Percentiles rank a stretch among this genome's conserved stretches.
Evolutionary conservation across 2,113 vertebrate species (phyloP).

Genomic region (Apteryx mantelli): DNA sequence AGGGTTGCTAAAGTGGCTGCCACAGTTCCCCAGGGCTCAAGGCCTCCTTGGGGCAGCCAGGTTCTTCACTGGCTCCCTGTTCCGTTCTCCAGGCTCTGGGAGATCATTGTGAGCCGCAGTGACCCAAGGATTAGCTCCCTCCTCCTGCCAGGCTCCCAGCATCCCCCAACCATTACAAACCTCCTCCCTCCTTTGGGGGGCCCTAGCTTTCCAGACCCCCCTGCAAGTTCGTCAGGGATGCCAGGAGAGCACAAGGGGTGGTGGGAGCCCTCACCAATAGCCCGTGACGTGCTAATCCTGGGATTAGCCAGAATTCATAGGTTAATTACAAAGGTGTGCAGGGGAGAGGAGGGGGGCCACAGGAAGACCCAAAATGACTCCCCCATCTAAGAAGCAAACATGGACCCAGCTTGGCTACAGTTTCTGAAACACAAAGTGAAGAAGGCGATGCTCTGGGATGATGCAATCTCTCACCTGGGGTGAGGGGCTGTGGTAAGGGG

Average conservation of each 20-base stretch:
- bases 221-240: constrained; percentile 18
- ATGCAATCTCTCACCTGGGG: not conserved
- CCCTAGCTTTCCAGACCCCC: not conserved
- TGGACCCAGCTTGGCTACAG: not conserved
- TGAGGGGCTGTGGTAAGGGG: not conserved
- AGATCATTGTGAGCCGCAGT: not conserved
- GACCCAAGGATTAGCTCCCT: not conserved
- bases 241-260: not conserved
- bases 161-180: not conserved
- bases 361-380: not conserved
- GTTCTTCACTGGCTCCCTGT: not conserved
- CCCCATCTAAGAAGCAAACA: not conserved
- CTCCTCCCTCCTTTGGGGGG: not conserved
- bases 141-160: not conserved
- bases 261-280: not conserved
- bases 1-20: not conserved
- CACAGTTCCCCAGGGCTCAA: not conserved
- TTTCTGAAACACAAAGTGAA: not conserved
- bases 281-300: not conserved
- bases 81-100: not conserved
- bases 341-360: not conserved
- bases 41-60: not conserved
- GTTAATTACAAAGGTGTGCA: constrained; percentile 58
- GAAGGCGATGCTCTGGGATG: not conserved
- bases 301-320: constrained; percentile 46